Evolutionary conservation across 2,113 vertebrate genomes (phyloP).

Genomic region (Channa maculata): DNA sequence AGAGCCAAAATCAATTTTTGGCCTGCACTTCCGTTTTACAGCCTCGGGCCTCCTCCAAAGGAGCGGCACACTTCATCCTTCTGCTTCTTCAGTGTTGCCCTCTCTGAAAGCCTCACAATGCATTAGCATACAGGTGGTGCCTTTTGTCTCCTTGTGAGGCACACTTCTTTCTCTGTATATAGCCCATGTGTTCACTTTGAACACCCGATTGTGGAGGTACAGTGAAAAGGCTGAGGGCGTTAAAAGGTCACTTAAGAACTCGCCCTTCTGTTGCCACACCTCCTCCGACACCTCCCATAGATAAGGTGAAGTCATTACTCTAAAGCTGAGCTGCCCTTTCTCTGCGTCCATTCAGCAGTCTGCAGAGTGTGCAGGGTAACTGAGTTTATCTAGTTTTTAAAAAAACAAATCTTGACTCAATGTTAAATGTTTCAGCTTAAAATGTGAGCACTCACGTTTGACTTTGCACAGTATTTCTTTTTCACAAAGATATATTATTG

Average conservation of each 20-base stretch:
- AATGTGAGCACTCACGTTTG: slow-evolving; percentile 41
- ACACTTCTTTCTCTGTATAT: slow-evolving; percentile 66
- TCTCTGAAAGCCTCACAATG: slow-evolving; percentile 42
- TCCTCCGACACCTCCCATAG: slow-evolving; percentile 61
- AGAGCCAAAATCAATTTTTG: slow-evolving; percentile 66
- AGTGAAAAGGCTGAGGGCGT: slow-evolving; percentile 61
- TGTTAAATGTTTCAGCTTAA: slow-evolving; percentile 28
- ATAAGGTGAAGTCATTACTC: slow-evolving; percentile 67
- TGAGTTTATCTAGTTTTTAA: slow-evolving; percentile 41
- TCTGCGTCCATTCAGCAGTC: not conserved
- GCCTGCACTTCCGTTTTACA: slow-evolving; percentile 56
- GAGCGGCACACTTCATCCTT: slow-evolving; percentile 58
- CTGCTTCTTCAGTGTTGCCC: slow-evolving; percentile 25
- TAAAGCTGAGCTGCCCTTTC: slow-evolving; percentile 43
- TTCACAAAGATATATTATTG: slow-evolving; percentile 13
- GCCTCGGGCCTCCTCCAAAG: slow-evolving; percentile 45
- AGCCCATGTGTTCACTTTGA: slow-evolving; percentile 69
- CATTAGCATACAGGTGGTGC: slow-evolving; percentile 82
- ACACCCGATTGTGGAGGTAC: slow-evolving; percentile 34
- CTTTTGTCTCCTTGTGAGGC: slow-evolving; percentile 67
- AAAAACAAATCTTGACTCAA: slow-evolving; percentile 15
- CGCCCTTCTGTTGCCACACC: slow-evolving; percentile 77
- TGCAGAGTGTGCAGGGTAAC: not conserved
- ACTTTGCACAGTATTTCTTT: slow-evolving; percentile 17
- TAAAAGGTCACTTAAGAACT: slow-evolving; percentile 81